A percentile compares a stretch with the other conserved stretches of the same genome.
These are phyloP conservation scores for Sceloporus undulatus DNA, from an alignment of 2,113 vertebrate genomes.

Conservation along the genomic window DNA sequence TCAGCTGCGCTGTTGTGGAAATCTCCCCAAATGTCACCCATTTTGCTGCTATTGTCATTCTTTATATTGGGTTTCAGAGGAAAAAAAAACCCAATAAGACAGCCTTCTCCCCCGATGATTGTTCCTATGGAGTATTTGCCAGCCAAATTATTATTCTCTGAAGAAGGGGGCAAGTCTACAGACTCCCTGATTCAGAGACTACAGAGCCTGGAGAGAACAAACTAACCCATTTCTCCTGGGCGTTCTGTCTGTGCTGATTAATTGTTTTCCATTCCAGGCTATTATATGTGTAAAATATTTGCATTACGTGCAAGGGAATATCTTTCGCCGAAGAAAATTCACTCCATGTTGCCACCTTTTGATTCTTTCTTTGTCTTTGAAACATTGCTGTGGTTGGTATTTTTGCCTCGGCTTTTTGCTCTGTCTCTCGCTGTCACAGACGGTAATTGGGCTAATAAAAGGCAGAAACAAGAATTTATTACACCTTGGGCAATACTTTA, in stretches of 20 bases:
- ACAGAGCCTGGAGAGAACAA: conserved; percentile 24
- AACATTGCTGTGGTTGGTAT: conserved; percentile 52
- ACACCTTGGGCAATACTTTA: conserved; percentile 77
- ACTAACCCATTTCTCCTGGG: conserved; percentile 37
- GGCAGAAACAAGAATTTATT: conserved; percentile 79
- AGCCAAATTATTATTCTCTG: conserved; percentile 36
- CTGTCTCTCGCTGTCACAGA: conserved; percentile 60
- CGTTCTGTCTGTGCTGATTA: conserved; percentile 62
- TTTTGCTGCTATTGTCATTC: conserved; percentile 59
- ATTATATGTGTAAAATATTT: conserved; percentile 65
- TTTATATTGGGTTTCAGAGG: conserved; percentile 59
- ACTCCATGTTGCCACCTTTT: conserved; percentile 32
- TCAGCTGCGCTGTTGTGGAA: conserved; percentile 30
- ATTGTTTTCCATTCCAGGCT: conserved; percentile 58
- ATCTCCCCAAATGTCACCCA: conserved; percentile 54
- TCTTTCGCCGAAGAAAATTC: conserved; percentile 55
- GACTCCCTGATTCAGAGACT: conserved; percentile 35
- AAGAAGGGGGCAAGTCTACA: not conserved
- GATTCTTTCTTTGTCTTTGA: conserved; percentile 39
- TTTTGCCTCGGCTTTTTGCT: conserved; percentile 53
- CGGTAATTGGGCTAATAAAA: conserved; percentile 81
- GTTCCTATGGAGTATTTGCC: conserved; percentile 52
- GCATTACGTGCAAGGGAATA: conserved; percentile 54
- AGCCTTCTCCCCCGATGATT: conserved; percentile 42
- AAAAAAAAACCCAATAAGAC: conserved; percentile 54